Percentiles rank a stretch among this genome's conserved stretches.
Evolutionary conservation across 23 tunicate genomes (phyloP).

Genomic region (Trididemnum nubilum): DNA sequence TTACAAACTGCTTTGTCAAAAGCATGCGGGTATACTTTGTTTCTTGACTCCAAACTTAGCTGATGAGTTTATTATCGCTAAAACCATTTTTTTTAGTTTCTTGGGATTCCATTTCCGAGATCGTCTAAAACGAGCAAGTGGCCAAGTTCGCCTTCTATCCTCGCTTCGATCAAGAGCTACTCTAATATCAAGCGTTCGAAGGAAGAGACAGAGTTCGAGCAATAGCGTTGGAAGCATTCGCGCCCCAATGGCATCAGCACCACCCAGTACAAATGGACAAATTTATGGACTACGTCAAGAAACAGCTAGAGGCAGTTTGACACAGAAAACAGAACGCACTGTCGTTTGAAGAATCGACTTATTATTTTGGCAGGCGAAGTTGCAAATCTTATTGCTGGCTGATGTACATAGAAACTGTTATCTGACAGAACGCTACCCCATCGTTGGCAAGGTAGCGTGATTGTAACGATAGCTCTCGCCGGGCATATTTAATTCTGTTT

Average conservation of each 20-base stretch:
- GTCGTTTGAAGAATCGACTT: not conserved
- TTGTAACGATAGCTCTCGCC: not conserved
- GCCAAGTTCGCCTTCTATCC: conserved; percentile 8
- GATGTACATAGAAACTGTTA: not conserved
- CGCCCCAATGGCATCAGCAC: not conserved
- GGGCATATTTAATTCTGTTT: not conserved
- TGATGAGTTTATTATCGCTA: too few species aligned
- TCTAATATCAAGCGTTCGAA: not conserved
- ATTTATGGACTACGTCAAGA: not conserved
- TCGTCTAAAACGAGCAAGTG: conserved; percentile 16
- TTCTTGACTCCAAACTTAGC: too few species aligned
- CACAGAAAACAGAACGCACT: conserved; percentile 10
- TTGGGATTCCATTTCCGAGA: conserved; percentile 27
- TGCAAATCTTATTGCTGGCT: too few species aligned
- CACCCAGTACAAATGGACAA: not conserved
- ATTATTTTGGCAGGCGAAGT: not conserved
- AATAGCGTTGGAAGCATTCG: conserved; percentile 31
- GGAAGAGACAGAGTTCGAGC: conserved; percentile 20
- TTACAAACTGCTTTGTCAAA: too few species aligned
- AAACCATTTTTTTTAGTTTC: conserved; percentile 15
- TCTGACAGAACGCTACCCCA: not conserved
- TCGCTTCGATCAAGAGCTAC: conserved; percentile 18
- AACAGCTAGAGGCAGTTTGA: conserved; percentile 2
- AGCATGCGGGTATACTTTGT: too few species aligned
- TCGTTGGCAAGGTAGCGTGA: not conserved